Base-by-base conservation (phyloP, 2,797 vertebrate species). In the Notoglanidium macrostoma region DNA sequence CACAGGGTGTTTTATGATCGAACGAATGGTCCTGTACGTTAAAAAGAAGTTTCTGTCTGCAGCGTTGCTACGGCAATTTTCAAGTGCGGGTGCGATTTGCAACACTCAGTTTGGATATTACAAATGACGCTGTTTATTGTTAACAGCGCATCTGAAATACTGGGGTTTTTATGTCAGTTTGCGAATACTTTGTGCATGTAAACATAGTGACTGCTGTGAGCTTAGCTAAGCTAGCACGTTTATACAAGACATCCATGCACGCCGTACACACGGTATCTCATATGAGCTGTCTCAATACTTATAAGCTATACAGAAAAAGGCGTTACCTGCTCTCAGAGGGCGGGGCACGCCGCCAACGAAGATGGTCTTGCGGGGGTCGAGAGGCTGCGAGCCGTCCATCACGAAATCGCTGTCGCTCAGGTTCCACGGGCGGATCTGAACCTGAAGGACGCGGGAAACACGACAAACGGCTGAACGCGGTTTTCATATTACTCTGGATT, bases 281-380 rank as follows among this genome's bases (percentile, higher is more conserved):
- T 5, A 32, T 11, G 8, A 10, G 9, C 19, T 44, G 21, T 44
- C 7, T n/a, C 44, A n/a, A 76, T 14, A 76, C 10, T 26, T 54
- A 29, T 54, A 14, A 44, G 40, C 44, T 14, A 5, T 35, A 35
- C 35, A 35, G 35, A 35, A 35, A 35, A 35, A 73, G 8, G 1
- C 10, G 0, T 32, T 92, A 99, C 98, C 98, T 90, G 98, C 98
- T 96, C 98, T 96, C 89, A 99, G 93, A 0, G 98, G 98, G 70
- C 98, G 97, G 84, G 98, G 98, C 74, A 99, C 98, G 11, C 98
- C 98, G 85, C 98, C 98, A 91, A 99, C 98, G 95, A 99, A 99
- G 95, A 99, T 99, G 91, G 98, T 99, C 95, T 99, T 99, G 90
- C 98, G 96, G 78, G 98, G 98, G 94, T 99, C 98, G n/a, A 99